Evolutionary conservation across 2,113 vertebrate genomes (phyloP), one percentile per base, ranked within the genome.

Genomic region (Burhinus bistriatus): DNA sequence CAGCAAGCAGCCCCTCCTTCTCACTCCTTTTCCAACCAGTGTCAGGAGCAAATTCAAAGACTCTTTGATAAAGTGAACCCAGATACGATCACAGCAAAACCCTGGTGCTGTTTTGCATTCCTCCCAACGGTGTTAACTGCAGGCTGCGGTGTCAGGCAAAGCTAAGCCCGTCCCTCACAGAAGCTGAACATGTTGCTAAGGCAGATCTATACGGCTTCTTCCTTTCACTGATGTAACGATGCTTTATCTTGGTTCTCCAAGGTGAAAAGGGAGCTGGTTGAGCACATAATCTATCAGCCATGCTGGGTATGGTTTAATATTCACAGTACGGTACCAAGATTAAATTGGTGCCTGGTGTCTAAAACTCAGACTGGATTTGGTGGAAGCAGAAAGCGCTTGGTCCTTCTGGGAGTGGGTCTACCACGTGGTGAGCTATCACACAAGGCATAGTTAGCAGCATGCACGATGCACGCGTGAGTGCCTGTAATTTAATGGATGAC

Each of bases 1-100:
- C 72, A 82, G 69, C 66, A 69, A 64, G 73, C 73, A 93, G 64
- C 78, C 84, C 55, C 58, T 96, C 96, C 82, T 91, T 91, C 51
- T 83, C 20, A 11, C 38, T 95, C 47, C 79, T 90, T 89, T 84
- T 84, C 49, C 54, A 84, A 47, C 57, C 83, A 40, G 19, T 32
- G 44, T 49, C 62, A 72, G 58, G 30, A 72, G 49, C 3, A 84
- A 87, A 95, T 93, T 73, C 86, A 81, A 91, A 92, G 59, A 44
- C 44, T 88, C 45, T 84, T 40, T 75, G 72, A 61, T 42, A 57
- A 73, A 95, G 14, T 27, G 86, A 89, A 93, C 42, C 4, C 27
- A 84, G 80, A 91, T 52, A 59, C 0, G 3, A 81, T 75, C 65
- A 49, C 42, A 69, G 75, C 27, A 49, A 82, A 40, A 9, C 27